A percentile compares a stretch with the other conserved stretches of the same genome.
These are phyloP conservation scores for Aphaenogaster rudis DNA, from an alignment of 1,140 invertebrate species.

Conservation along the genomic window DNA sequence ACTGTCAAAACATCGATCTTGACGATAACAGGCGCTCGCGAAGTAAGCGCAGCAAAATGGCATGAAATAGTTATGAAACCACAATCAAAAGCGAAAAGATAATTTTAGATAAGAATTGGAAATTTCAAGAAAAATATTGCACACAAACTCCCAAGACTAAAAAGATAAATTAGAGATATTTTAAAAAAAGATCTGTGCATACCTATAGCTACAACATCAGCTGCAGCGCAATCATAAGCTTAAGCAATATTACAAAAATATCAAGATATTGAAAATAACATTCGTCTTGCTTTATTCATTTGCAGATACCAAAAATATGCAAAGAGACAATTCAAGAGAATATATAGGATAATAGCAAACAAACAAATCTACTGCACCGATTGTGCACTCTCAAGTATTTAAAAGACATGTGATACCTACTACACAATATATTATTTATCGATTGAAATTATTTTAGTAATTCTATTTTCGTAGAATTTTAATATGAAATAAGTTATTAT, in stretches of 20 bases:
- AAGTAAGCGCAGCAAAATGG: neutral
- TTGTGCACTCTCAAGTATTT: neutral
- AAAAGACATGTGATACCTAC: neutral
- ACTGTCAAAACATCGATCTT: too few species aligned
- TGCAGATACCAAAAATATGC: neutral
- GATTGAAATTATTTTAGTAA: constrained; percentile 30
- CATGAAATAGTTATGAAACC: neutral
- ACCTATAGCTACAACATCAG: too few species aligned
- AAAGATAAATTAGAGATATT: neutral
- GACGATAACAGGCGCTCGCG: too few species aligned
- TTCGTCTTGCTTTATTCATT: neutral
- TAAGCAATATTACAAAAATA: too few species aligned
- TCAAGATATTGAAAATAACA: too few species aligned
- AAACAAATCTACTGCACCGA: neutral
- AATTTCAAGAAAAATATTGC: neutral
- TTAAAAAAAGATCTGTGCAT: neutral
- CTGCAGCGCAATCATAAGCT: too few species aligned
- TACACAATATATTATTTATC: neutral
- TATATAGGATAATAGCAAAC: neutral
- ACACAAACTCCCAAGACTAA: neutral
- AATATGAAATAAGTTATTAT: neutral
- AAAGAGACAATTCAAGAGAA: neutral
- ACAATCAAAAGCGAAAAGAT: neutral
- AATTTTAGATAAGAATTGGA: neutral
- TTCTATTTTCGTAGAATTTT: neutral